These are phyloP conservation scores for Semibalanus balanoides DNA, from an alignment of 1,140 invertebrate species.

Conservation along the genomic window DNA sequence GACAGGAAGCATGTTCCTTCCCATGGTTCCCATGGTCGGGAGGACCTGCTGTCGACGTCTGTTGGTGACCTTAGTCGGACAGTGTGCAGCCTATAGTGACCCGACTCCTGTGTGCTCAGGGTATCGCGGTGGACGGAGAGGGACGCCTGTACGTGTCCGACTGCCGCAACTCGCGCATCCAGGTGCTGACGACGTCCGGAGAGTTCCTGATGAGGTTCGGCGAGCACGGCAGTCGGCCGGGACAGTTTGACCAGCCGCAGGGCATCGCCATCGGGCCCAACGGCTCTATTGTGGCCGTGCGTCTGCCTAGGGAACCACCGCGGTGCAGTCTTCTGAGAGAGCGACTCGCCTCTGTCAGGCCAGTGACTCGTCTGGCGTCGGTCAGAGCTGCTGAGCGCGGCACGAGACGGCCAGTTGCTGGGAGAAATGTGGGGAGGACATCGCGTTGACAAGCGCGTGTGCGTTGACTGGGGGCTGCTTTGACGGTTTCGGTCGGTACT, in stretches of 20 bases:
- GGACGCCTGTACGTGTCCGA: conserved; percentile 81
- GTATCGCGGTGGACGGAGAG: conserved; percentile 68
- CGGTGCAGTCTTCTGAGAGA: conserved; percentile 36
- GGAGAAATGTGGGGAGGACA: too few relatives aligned
- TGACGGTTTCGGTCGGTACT: too few relatives aligned
- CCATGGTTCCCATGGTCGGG: too few relatives aligned
- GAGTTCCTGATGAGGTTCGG: conserved; percentile 36
- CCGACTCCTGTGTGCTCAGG: conserved; percentile 39
- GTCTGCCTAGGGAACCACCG: conserved; percentile 51
- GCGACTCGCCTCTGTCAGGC: too few relatives aligned
- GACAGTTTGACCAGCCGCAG: conserved; percentile 43
- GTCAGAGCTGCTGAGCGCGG: too few relatives aligned
- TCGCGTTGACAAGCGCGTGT: too few relatives aligned
- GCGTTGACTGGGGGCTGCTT: too few relatives aligned
- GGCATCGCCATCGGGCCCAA: conserved; percentile 44
- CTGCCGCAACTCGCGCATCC: conserved; percentile 73
- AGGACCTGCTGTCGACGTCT: too few relatives aligned
- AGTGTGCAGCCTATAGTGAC: too few relatives aligned
- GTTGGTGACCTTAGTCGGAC: too few relatives aligned
- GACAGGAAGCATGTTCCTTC: too few relatives aligned
- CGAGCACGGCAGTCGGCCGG: conserved; percentile 32
- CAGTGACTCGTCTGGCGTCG: background rate
- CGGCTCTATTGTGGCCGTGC: conserved; percentile 42
- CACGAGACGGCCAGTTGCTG: too few relatives aligned
- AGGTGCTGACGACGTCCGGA: conserved; percentile 18